These are phyloP conservation scores for Muscicapa adusta DNA, from an alignment of 2,113 vertebrate genomes.

Conservation along the genomic window DNA sequence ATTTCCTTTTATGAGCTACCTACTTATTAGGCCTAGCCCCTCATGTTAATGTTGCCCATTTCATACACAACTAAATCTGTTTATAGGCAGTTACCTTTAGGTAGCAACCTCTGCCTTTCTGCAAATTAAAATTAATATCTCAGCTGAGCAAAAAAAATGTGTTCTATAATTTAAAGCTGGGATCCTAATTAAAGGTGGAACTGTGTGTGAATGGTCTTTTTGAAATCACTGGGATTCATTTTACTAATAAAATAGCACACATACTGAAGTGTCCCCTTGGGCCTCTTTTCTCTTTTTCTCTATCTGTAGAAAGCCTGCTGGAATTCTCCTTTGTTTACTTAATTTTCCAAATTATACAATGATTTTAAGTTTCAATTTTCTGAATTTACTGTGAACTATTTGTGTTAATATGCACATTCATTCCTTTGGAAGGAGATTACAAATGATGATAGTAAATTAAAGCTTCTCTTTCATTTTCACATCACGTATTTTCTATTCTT, in stretches of 20 bases:
- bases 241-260: not conserved
- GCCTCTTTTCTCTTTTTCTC: not conserved
- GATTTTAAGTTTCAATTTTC: conserved; percentile 23
- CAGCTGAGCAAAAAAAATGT: not conserved
- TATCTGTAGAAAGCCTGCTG: not conserved
- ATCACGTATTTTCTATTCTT: not conserved
- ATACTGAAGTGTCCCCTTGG: not conserved
- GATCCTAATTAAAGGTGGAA: not conserved
- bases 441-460: not conserved
- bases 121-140: not conserved
- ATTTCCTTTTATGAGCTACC: not conserved
- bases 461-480: not conserved
- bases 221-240: not conserved
- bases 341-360: not conserved
- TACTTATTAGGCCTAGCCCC: not conserved
- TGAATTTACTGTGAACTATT: not conserved
- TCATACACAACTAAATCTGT: not conserved
- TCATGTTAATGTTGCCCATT: not conserved
- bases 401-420: not conserved
- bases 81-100: not conserved
- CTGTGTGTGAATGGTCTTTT: not conserved
- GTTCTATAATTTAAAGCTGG: not conserved
- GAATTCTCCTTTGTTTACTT: not conserved
- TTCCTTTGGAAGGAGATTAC: not conserved
- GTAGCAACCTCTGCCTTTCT: not conserved